Base-by-base conservation (phyloP, 1,140 invertebrate species). In the Eumaeus atala region DNA sequence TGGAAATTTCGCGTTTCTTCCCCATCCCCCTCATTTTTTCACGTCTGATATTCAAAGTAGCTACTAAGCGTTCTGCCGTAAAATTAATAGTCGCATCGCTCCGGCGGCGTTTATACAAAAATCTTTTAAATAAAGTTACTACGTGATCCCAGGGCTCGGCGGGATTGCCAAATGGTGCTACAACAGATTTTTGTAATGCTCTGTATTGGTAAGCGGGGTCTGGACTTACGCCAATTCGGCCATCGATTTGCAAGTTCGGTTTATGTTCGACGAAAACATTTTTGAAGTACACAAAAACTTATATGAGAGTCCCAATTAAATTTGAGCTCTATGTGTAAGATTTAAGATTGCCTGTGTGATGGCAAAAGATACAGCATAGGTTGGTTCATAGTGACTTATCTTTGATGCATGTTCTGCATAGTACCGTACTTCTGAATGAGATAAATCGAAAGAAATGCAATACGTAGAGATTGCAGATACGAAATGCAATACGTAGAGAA, bases 121-220 rank as follows among this genome's bases (percentile, higher is more conserved):
- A 76, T 78, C 71, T 80, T 79, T 77, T 74, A 78, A 83, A 78
- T 78, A 75, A 77, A 75, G 66, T 68, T 61, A 58, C 66, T 72
- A 79, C 76, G 77, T 80, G 77, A 70, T 68, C 66, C 61, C 52
- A 58, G 61, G 53, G 55, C 54, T n/a, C 70, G 58, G 40, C 56
- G 58, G 61, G 57, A 63, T 65, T 78, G 77, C 76, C 79, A 78
- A 79, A 79, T 77, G 70, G 72, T 67, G 70, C 61, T 71, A 82
- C 77, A 82, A 82, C 78, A 82, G 73, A 82, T 82, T 82, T 82
- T 82, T 82, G 77, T 79, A 82, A 82, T 80, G 74, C 67, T 70
- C 73, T 75, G 74, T 83, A 79, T 78, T 78, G 78, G 78, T 78
- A 74, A 79, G 73, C 70, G 69, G 62, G 74, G 78, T 77, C 69